Conservation (phyloP, 2,888 invertebrate species). For the Netelia fuscicornis region DNA sequence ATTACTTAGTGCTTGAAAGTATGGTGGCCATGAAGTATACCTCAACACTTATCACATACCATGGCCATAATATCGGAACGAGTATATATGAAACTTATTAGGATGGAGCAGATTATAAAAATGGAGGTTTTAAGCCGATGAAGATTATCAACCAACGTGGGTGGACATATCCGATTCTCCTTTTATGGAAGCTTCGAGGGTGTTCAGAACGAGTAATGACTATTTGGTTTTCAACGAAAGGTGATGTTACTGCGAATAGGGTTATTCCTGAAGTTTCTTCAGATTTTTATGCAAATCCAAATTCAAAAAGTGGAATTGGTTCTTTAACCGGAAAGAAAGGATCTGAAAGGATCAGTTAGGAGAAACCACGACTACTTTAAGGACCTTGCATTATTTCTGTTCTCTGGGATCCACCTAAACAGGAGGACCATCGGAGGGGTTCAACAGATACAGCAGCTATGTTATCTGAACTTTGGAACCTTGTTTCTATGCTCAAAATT, state of each 20-base stretch:
- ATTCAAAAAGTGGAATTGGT: background rate
- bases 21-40: background rate
- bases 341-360: background rate
- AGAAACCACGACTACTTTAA: background rate
- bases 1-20: too few relatives aligned
- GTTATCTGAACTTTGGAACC: background rate
- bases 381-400: background rate
- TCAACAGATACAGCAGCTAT: background rate
- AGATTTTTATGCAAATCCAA: background rate
- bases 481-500: background rate
- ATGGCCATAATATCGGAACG: background rate
- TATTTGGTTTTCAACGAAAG: conserved; percentile 37
- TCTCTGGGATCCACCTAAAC: background rate
- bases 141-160: background rate
- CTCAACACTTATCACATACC: background rate
- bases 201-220: conserved; percentile 31
- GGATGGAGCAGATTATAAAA: background rate
- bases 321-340: background rate
- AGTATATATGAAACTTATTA: conserved; percentile 23
- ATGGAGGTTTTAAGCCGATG: conserved; percentile 3
- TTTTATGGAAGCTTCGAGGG: background rate
- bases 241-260: background rate
- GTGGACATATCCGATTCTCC: background rate
- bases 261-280: background rate
- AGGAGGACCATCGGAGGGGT: too few relatives aligned